These are phyloP conservation scores for Equus przewalskii DNA, from an alignment of 2,113 vertebrate genomes.

Conservation along the genomic window DNA sequence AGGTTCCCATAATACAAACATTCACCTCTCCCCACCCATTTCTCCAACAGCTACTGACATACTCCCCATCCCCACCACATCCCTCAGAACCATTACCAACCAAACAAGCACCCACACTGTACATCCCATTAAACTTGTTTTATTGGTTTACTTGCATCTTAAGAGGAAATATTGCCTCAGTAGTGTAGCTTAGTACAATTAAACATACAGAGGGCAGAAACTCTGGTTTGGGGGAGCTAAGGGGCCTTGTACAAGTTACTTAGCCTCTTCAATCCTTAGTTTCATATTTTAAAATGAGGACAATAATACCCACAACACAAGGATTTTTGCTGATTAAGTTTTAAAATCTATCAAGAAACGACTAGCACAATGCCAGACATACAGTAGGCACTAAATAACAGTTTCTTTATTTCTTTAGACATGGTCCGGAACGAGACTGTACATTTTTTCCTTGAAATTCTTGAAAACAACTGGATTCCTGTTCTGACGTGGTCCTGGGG, in stretches of 20 bases:
- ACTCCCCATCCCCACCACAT: accelerated
- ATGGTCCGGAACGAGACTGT: not conserved
- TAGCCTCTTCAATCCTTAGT: not conserved
- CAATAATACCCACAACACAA: not conserved
- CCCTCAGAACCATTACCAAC: not conserved
- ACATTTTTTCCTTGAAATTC: not conserved
- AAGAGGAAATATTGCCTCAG: not conserved
- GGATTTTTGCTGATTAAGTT: not conserved
- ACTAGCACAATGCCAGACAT: not conserved
- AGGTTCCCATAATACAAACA: not conserved
- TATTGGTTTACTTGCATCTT: not conserved
- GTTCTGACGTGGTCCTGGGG: no score
- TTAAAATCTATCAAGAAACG: constrained; percentile 2
- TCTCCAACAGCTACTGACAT: not conserved
- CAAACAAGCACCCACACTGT: not conserved
- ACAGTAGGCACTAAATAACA: not conserved
- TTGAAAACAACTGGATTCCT: not conserved
- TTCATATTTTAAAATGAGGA: not conserved
- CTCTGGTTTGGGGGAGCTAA: not conserved
- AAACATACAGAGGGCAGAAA: not conserved
- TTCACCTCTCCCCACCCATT: not conserved
- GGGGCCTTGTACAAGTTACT: not conserved
- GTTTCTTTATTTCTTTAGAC: not conserved
- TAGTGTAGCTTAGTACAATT: not conserved
- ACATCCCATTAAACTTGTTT: not conserved